Evolutionary conservation across 1,140 invertebrate species (phyloP), one percentile per base, ranked within the genome.

Genomic region (Ostrea edulis): DNA sequence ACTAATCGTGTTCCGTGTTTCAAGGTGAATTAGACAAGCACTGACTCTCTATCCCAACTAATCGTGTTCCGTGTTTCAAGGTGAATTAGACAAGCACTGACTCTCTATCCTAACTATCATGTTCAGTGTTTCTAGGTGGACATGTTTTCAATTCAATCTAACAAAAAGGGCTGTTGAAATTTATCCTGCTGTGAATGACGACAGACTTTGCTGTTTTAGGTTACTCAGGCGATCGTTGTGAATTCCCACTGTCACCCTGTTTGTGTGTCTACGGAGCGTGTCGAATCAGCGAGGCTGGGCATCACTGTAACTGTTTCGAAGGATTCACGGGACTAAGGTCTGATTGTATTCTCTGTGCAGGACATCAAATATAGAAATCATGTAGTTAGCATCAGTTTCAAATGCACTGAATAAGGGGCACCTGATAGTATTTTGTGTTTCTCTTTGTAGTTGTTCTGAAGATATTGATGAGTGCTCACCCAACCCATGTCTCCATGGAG

Each of bases 211-310:
- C 51, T 87, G n/a, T 86, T 82, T 53, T 22, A 89, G 92, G 92
- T n/a, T 92, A 90, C 51, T 92, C 89, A 17, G 93, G 93, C 9
- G 53, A 82, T 5, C 53, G 85, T 25, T 94, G 93, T 92, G 90
- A 92, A 87, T 58, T 14, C 96, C 8, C 85, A 0, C 88, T 89
- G 7, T 83, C 92, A 81, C 85, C 89, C 29, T 93, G 92, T 90
- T 87, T 89, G 9, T 92, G 91, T 89, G 51, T 62, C 1, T 89
- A 93, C 86, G 88, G 86, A 53, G 85, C 52, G 7, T 93, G 91
- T 89, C 54, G 82, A 20, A 53, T 86, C 35, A 52, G 51, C 22
- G 12, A 87, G 44, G 92, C 96, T 98, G 55, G 98, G 98, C 93
- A 62, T 90, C 11, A 44, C 2, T 92, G 91, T 84, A 35, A 44